These are phyloP conservation scores for Dasysyrphus tricinctus DNA, from an alignment of 2,888 invertebrate species.

Conservation along the genomic window DNA sequence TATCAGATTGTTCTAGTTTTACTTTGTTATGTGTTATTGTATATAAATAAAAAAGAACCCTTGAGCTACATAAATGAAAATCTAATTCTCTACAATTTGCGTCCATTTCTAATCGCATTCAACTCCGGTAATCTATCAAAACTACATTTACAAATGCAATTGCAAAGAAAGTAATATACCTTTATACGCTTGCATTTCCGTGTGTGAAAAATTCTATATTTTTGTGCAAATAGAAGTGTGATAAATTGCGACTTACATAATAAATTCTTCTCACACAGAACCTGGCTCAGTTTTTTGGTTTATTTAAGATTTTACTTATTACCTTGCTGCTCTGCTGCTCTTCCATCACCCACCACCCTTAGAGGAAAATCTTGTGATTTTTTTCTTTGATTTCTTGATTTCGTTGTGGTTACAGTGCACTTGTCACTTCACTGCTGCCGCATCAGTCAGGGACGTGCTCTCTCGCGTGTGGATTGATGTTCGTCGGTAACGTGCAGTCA, in stretches of 20 bases:
- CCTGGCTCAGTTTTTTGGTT: slow-evolving; percentile 27
- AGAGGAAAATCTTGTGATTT: slow-evolving; percentile 31
- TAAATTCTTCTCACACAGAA: slow-evolving; percentile 32
- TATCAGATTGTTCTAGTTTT: background rate
- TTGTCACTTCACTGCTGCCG: slow-evolving; percentile 21
- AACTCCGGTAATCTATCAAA: background rate
- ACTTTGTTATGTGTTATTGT: slow-evolving; percentile 15
- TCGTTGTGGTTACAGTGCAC: slow-evolving; percentile 50
- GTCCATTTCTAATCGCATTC: background rate
- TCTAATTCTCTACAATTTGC: background rate
- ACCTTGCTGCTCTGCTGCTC: slow-evolving; percentile 2
- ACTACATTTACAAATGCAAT: background rate
- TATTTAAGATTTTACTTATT: slow-evolving; percentile 1
- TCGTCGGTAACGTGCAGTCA: slow-evolving; percentile 39
- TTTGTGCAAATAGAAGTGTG: slow-evolving; percentile 40
- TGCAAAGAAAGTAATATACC: background rate
- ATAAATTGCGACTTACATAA: slow-evolving; percentile 70
- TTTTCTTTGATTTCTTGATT: background rate
- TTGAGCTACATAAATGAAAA: background rate
- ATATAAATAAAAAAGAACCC: slow-evolving; percentile 19
- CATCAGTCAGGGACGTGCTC: slow-evolving; percentile 41
- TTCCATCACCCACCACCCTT: slow-evolving; percentile 4
- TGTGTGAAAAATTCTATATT: background rate
- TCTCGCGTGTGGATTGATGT: slow-evolving; percentile 44
- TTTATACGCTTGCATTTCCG: slow-evolving; percentile 3